These are phyloP conservation scores for Leptobrachium leishanense DNA, from an alignment of 2,113 vertebrate species.

Conservation along the genomic window DNA sequence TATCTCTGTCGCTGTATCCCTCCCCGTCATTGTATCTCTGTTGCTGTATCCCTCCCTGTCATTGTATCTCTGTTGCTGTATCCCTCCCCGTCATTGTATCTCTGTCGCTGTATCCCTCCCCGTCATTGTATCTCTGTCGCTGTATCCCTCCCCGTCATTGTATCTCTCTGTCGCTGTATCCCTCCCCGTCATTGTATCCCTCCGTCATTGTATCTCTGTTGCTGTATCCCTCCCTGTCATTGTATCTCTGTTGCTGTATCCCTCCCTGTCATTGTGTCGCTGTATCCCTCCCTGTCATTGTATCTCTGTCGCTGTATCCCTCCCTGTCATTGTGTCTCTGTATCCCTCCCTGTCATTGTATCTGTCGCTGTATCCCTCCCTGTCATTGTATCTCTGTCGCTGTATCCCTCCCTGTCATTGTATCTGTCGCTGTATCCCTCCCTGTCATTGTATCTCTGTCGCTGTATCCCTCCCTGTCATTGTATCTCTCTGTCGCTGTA, in stretches of 20 bases:
- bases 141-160: no score
- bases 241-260: background rate
- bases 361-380: background rate
- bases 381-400: background rate
- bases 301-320: background rate
- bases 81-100: no score
- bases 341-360: background rate
- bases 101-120: no score
- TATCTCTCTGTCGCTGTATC: no score
- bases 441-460: background rate
- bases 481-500: slow-evolving; percentile 23
- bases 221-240: no score
- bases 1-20: no score
- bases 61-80: no score
- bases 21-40: no score
- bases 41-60: no score
- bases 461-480: background rate
- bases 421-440: background rate
- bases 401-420: background rate
- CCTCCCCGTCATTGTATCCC: no score
- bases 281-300: background rate
- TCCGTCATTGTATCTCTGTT: no score
- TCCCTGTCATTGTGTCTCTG: slow-evolving; percentile 30
- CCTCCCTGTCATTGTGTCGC: background rate
- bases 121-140: no score